Evolutionary conservation across 1,140 invertebrate species (phyloP).

Genomic region (Pararge aegeria): DNA sequence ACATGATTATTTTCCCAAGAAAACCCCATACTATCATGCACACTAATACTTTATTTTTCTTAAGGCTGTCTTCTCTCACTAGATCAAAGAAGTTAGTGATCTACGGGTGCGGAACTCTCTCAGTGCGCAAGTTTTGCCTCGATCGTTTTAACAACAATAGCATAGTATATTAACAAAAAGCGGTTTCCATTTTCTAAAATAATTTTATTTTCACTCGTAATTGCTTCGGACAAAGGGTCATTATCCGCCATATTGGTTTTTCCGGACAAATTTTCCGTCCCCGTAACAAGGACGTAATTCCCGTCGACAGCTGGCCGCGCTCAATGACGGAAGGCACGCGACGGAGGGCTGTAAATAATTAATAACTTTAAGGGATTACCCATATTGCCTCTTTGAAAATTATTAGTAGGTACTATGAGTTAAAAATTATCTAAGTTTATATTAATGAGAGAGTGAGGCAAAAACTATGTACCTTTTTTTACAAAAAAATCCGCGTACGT

Average conservation of each 20-base stretch:
- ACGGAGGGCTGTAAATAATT: background rate
- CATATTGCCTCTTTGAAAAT: too few species aligned
- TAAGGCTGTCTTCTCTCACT: too few species aligned
- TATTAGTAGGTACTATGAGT: background rate
- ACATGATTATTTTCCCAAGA: too few species aligned
- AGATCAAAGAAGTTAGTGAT: too few species aligned
- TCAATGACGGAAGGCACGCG: constrained; percentile 1
- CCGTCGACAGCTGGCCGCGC: background rate
- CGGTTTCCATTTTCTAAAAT: background rate
- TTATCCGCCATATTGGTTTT: constrained; percentile 1
- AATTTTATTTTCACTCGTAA: background rate
- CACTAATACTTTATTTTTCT: too few species aligned
- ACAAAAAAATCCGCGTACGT: too few species aligned
- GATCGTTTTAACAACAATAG: background rate
- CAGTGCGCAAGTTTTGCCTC: too few species aligned
- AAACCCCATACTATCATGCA: too few species aligned
- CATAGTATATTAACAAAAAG: background rate
- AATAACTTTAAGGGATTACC: background rate
- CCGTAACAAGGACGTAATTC: background rate
- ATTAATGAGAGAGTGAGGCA: too few species aligned
- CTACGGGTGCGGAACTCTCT: too few species aligned
- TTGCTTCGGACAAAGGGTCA: background rate
- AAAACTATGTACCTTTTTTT: too few species aligned
- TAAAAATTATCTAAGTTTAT: too few species aligned
- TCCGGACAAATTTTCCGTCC: constrained; percentile 7